These are phyloP conservation scores for Oophaga pumilio DNA, from an alignment of 2,113 vertebrate species.

Conservation along the genomic window DNA sequence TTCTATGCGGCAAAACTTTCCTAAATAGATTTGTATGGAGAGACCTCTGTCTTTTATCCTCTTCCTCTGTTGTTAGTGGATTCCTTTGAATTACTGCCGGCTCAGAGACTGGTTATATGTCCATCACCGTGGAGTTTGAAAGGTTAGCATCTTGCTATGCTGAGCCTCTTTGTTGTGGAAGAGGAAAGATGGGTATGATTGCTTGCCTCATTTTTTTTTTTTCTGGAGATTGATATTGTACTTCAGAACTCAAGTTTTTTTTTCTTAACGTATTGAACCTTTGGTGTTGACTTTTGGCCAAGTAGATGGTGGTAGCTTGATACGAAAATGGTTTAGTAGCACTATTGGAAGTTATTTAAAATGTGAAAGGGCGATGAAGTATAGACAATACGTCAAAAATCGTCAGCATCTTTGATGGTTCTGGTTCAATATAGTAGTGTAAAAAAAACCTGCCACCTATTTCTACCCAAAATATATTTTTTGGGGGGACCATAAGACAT, in stretches of 20 bases:
- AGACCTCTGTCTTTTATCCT: background rate
- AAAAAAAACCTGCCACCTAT: background rate
- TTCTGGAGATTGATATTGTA: background rate
- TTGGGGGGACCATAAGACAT: no score
- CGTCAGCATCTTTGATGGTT: background rate
- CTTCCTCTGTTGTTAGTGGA: conserved; percentile 30
- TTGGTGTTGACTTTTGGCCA: background rate
- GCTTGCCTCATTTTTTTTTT: background rate
- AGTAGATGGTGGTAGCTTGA: background rate
- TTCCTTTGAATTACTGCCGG: conserved; percentile 34
- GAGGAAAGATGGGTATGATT: background rate
- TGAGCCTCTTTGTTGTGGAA: background rate
- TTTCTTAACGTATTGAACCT: background rate
- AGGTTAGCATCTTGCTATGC: conserved; percentile 6
- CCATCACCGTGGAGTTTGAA: conserved; percentile 14
- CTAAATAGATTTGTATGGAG: background rate
- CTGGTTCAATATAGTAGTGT: background rate
- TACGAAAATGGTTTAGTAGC: background rate
- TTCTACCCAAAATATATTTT: background rate
- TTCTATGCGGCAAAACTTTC: background rate
- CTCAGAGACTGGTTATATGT: background rate
- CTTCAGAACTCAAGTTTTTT: background rate
- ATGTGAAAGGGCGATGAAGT: background rate
- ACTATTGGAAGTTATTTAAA: background rate
- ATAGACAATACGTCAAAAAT: background rate